Base-by-base conservation (phyloP, 2,797 vertebrate genomes). In the Vireo griseus region DNA sequence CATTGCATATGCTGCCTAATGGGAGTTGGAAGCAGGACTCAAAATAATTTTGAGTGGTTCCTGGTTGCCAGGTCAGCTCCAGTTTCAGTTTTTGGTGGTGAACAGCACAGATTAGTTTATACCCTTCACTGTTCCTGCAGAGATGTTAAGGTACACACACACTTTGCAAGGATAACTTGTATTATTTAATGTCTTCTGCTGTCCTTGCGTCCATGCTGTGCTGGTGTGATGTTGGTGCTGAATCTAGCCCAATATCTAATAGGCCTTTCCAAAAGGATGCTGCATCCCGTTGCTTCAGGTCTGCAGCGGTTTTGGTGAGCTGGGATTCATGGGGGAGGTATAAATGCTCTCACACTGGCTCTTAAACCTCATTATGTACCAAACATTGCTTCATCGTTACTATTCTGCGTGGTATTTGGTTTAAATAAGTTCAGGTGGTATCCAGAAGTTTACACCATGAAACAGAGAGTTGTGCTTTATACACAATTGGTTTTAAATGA, bases 1-100 rank as follows among this genome's bases (percentile, higher is more conserved):
- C 19, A 3, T 24, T 39, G 24, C 0, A 0, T 29, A 16, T 68
- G 47, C 39, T 61, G 29, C 40, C 33, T 61, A 14, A n/a, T 68
- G 19, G 33, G 39, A 25, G 3, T 11, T 59, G 72, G 39, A 52
- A 61, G 24, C 47, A 45, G 82, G 33, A 61, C 28, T 58, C 33
- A 33, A 1, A 45, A 17, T 45, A 6, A 1, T 52, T 39, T 39
- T 29, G 39, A 15, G 47, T 67, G 47, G n/a, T 33, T 59, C 24
- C 82, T 59, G 71, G 16, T 37, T 52, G 19, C 47, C 47, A 52
- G n/a, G 16, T 68, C 47, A 59, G 39, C 54, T 68, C 28, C 16
- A n/a, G 39, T 25, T 61, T 61, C 47, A 39, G 29, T 20, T 39
- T 61, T 25, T 68, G 47, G 55, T 45, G 54, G 16, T 61, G 33